A percentile compares a stretch with the other conserved stretches of the same genome.
Evolutionary conservation across 2,113 vertebrate species (phyloP).

Genomic region (Dasyprocta punctata): DNA sequence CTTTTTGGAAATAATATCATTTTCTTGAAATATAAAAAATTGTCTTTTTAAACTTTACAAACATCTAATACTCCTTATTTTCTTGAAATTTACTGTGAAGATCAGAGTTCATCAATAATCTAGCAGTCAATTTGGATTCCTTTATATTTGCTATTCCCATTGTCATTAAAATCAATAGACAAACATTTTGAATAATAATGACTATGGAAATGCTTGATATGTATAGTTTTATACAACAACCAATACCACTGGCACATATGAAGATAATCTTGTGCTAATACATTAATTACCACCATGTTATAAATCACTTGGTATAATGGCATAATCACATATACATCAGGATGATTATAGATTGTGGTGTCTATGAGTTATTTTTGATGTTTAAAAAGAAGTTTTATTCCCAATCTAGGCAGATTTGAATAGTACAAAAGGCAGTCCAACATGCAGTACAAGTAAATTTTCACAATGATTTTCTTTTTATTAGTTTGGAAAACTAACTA

Average conservation of each 20-base stretch:
- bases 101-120: background rate
- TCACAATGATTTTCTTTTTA: background rate
- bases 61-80: no score
- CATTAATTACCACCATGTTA: no score
- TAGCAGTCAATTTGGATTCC: background rate
- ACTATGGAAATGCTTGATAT: background rate
- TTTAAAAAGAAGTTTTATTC: background rate
- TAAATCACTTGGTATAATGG: no score
- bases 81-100: background rate
- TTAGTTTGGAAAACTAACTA: background rate
- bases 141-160: background rate
- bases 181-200: background rate
- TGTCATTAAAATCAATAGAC: background rate
- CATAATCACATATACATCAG: no score
- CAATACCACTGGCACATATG: background rate
- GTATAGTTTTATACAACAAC: background rate
- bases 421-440: background rate
- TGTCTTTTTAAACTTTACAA: background rate
- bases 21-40: background rate
- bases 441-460: background rate
- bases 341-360: no score
- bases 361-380: background rate
- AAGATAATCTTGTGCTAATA: no score
- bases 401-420: background rate
- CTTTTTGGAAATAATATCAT: background rate